Evolutionary conservation across 2,888 invertebrate genomes (phyloP).

Genomic region (Gandaritis pyraliata): DNA sequence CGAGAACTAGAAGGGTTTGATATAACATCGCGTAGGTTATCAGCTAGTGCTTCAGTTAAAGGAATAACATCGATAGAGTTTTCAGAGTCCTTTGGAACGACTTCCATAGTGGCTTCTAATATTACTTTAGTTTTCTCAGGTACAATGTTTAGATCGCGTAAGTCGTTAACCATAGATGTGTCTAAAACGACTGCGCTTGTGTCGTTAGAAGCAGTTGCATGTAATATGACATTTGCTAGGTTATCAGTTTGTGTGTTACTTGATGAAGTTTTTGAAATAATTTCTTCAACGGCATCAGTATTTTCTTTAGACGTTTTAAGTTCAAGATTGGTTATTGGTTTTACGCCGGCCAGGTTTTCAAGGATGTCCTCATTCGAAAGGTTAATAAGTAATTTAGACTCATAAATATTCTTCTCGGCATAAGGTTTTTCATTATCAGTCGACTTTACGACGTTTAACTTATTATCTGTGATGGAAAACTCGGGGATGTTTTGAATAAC

Average conservation of each 20-base stretch:
- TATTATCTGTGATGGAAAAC: too few relatives aligned
- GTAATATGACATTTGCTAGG: background rate
- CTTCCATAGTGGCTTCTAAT: background rate
- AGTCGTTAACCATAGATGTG: background rate
- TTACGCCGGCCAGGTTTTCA: background rate
- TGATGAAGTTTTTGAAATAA: background rate
- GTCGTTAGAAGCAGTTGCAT: background rate
- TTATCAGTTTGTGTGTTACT: background rate
- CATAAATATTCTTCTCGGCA: background rate
- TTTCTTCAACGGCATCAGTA: background rate
- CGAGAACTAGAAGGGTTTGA: conserved; percentile 14
- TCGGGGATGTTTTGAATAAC: background rate
- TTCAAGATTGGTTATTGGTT: background rate
- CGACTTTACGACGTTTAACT: too few relatives aligned
- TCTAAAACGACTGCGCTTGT: background rate
- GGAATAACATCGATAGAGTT: background rate
- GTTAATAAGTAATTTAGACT: background rate
- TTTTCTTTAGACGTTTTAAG: background rate
- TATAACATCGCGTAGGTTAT: conserved; percentile 18
- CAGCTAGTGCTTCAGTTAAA: conserved; percentile 3
- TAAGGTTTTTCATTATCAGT: background rate
- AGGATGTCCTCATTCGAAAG: background rate
- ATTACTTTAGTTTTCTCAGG: background rate
- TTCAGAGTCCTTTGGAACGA: background rate
- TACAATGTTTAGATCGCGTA: background rate